These are phyloP conservation scores for Arothron firmamentum DNA, from an alignment of 2,113 vertebrate species.

Conservation along the genomic window DNA sequence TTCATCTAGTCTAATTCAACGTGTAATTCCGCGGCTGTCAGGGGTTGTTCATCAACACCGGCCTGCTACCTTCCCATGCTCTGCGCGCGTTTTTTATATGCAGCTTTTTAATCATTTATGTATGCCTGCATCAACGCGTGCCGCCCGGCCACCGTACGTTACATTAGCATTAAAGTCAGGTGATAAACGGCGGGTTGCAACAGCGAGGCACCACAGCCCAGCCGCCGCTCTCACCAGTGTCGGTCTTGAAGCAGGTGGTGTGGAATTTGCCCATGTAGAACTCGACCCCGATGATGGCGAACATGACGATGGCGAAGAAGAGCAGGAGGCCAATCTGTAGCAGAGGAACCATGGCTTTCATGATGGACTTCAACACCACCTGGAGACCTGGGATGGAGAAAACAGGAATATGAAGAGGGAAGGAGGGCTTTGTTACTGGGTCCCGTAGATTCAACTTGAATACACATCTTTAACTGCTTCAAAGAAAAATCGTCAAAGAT, in stretches of 20 bases:
- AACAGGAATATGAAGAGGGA: background rate
- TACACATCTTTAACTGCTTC: too few species aligned
- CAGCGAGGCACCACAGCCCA: background rate
- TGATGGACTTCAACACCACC: conserved; percentile 98
- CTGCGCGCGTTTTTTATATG: background rate
- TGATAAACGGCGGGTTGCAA: conserved; percentile 1
- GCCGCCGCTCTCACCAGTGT: conserved; percentile 78
- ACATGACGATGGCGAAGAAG: conserved; percentile 99
- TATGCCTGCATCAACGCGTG: conserved; percentile 1
- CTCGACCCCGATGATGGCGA: conserved; percentile 96
- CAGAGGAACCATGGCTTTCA: conserved; percentile 98
- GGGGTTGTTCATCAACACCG: background rate
- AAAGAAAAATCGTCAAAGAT: background rate
- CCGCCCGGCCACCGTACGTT: background rate
- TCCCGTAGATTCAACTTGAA: too few species aligned
- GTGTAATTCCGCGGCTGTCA: conserved; percentile 34
- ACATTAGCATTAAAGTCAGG: background rate
- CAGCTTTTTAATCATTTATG: conserved; percentile 36
- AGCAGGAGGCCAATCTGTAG: conserved; percentile 95
- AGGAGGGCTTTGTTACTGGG: background rate
- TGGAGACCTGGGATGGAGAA: conserved; percentile 81
- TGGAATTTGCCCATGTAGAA: conserved; percentile 99
- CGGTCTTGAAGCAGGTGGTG: conserved; percentile 84
- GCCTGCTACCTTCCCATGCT: background rate
- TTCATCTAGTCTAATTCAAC: conserved; percentile 32